Percentiles rank a stretch among this genome's conserved stretches.
phyloP scores from a whole-genome alignment of 1,140 invertebrate species.

The Rhyacophila brunnea region DNA sequence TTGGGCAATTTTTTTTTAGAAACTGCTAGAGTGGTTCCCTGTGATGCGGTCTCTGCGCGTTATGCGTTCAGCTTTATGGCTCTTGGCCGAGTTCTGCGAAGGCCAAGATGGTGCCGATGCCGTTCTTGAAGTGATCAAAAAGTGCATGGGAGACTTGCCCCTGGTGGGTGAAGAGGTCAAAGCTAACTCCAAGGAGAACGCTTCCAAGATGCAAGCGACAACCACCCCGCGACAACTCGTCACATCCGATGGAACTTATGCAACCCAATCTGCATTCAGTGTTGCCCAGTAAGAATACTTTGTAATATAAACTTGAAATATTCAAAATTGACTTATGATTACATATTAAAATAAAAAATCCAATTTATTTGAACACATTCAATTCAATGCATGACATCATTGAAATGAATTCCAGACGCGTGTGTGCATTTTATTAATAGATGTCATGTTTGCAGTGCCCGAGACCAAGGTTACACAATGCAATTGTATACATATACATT shows the following conservation, averaged over 20 bases:
- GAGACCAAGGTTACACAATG: too few relatives aligned
- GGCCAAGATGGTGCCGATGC: constrained; percentile 74
- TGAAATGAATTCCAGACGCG: too few relatives aligned
- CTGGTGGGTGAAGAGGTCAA: constrained; percentile 71
- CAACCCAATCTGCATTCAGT: constrained; percentile 95
- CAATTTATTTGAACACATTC: too few relatives aligned
- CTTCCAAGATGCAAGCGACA: constrained; percentile 15
- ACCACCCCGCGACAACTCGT: constrained; percentile 63
- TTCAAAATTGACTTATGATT: too few relatives aligned
- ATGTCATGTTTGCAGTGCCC: too few relatives aligned
- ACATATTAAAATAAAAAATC: too few relatives aligned
- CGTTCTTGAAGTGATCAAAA: constrained; percentile 74
- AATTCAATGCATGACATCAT: too few relatives aligned
- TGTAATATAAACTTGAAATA: too few relatives aligned
- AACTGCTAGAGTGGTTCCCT: constrained; percentile 78
- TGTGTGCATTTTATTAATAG: too few relatives aligned
- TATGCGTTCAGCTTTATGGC: constrained; percentile 96
- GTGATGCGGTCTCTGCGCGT: constrained; percentile 83
- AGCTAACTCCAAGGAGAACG: constrained; percentile 48
- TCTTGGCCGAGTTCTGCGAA: constrained; percentile 93
- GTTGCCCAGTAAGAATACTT: constrained; percentile 68
- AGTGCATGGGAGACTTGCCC: constrained; percentile 82
- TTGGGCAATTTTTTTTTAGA: constrained; percentile 46
- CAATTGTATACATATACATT: too few relatives aligned
- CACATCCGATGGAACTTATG: constrained; percentile 99